Base-by-base conservation (phyloP, 2,888 invertebrate genomes). In the Stenotaenia linearis region DNA sequence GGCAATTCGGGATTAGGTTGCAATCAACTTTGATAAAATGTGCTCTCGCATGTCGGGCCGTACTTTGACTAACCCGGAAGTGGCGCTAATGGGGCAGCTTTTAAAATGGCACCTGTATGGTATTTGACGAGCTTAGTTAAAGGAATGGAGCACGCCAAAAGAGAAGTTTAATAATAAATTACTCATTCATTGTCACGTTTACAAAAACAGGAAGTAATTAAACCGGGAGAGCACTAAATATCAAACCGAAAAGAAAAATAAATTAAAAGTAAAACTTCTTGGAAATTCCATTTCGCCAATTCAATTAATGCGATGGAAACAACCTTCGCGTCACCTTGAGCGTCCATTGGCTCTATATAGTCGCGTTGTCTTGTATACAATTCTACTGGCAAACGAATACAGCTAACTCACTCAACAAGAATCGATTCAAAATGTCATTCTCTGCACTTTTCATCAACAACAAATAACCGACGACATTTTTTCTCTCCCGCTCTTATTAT, bases 21-120 rank as follows among this genome's bases (percentile, higher is more conserved):
- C 69, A 69, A 69, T 69, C 69, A 69, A 69, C 69, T 69, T n/a
- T 69, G 69, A 69, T 69, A 69, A 69, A 69, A 69, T 69, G 69
- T 28, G 69, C 25, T 25, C 69, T 69, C 69, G 69, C 69, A 69
- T 69, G 69, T 69, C 69, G 69, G 69, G 28, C 69, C 28, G 15
- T 69, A 69, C 69, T 69, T 69, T 69, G 7, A 9, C 28, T 69
- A 69, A 69, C 69, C 69, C 25, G 69, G 69, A 69, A 69, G 69
- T 69, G 25, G 69, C 69, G 12, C 28, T 69, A 69, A 69, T 69
- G 69, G 69, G 69, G 69, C 69, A 69, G 69, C 69, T 69, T 69
- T 50, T 69, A 69, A 69, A 69, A 69, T 69, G 69, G 69, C 69
- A 69, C 69, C 69, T 69, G 69, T 69, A 28, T 50, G 18, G 69